Percentiles rank a stretch among this genome's conserved stretches.
These are phyloP conservation scores for Cryptosula pallasiana DNA, from an alignment of 2,888 invertebrate species.

Conservation along the genomic window DNA sequence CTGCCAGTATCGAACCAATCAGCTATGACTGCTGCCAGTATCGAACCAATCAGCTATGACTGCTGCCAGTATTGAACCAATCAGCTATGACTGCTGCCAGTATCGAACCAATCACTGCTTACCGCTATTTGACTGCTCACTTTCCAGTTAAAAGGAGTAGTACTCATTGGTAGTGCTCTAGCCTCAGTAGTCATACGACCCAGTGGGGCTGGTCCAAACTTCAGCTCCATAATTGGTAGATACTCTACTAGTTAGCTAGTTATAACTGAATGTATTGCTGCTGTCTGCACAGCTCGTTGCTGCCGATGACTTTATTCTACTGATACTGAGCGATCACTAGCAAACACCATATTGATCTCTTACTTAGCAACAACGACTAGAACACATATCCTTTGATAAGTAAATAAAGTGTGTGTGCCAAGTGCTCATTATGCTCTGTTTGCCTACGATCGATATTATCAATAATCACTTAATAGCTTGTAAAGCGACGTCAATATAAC, in stretches of 20 bases:
- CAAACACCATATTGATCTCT: slow-evolving; percentile 4
- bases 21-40: too few species aligned
- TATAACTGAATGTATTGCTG: too few species aligned
- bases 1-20: too few species aligned
- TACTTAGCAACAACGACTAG: slow-evolving; percentile 9
- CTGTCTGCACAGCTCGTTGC: neutral
- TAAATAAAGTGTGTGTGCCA: neutral
- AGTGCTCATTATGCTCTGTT: neutral
- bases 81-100: too few species aligned
- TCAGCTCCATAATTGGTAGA: slow-evolving; percentile 16
- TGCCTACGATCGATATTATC: slow-evolving; percentile 14
- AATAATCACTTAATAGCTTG: neutral
- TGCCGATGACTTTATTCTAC: neutral
- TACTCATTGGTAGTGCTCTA: neutral
- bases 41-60: too few species aligned
- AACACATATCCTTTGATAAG: neutral
- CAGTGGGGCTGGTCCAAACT: slow-evolving; percentile 1
- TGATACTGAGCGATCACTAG: neutral
- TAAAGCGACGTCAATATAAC: too few species aligned
- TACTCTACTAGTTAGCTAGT: too few species aligned
- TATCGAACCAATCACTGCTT: too few species aligned
- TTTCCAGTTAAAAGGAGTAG: slow-evolving; percentile 3
- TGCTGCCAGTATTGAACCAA: too few species aligned
- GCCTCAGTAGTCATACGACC: slow-evolving; percentile 16
- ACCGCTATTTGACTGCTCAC: slow-evolving; percentile 6